A percentile compares a stretch with the other conserved stretches of the same genome.
Conservation (phyloP, 2,888 invertebrate genomes). For the Lissocephala sabroskyi region DNA sequence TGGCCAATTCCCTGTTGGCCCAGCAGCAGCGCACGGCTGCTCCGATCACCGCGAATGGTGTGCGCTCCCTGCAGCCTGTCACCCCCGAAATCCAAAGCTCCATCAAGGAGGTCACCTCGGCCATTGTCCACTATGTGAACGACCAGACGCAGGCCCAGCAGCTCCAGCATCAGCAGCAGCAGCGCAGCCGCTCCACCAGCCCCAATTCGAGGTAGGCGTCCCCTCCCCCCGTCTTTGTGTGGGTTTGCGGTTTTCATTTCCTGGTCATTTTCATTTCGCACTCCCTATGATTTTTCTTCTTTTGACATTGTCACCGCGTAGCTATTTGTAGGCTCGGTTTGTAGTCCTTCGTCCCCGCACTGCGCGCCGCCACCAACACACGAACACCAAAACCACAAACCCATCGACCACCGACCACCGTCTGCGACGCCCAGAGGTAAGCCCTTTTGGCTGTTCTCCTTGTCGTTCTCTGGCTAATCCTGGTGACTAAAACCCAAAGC, state of each 20-base stretch:
- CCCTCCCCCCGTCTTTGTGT: no score
- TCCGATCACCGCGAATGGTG: slow-evolving; percentile 36
- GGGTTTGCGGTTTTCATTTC: slow-evolving; percentile 15
- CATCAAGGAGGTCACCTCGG: slow-evolving; percentile 93
- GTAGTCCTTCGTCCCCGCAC: no score
- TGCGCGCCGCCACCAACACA: no score
- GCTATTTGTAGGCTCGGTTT: slow-evolving; percentile 35
- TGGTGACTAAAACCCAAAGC: no score
- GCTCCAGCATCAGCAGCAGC: slow-evolving; percentile 64
- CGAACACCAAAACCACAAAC: no score
- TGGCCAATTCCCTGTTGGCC: slow-evolving; percentile 79
- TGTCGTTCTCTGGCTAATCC: slow-evolving; percentile 18
- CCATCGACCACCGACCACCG: slow-evolving; percentile 2
- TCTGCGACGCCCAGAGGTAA: slow-evolving; percentile 32
- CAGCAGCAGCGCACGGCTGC: slow-evolving; percentile 71
- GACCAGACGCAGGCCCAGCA: slow-evolving; percentile 77
- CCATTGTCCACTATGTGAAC: slow-evolving; percentile 92
- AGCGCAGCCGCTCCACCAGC: slow-evolving; percentile 73
- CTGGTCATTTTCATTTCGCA: no score
- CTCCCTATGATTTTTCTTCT: not conserved
- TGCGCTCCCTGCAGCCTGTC: slow-evolving; percentile 52
- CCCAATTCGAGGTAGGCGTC: slow-evolving; percentile 72
- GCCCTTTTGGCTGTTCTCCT: slow-evolving; percentile 25
- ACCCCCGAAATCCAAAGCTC: slow-evolving; percentile 84
- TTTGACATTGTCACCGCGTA: slow-evolving; percentile 18